phyloP scores from a whole-genome alignment of 2,113 vertebrate genomes.

The Campylomormyrus numenius region DNA sequence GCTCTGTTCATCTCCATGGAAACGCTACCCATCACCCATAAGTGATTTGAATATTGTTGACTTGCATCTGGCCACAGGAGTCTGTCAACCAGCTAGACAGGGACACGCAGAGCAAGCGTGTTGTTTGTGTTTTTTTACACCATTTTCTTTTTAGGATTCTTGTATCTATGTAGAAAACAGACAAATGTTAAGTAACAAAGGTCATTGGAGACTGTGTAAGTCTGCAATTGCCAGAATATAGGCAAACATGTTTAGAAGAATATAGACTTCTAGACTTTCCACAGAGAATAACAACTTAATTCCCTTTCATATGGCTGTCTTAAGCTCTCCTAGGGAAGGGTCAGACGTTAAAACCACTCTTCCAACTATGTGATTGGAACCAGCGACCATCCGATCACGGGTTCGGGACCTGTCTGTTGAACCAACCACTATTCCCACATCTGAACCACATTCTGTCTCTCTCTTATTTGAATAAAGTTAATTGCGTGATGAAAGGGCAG shows the following conservation, averaged over 20 bases:
- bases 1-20: not conserved
- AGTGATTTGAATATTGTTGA: not conserved
- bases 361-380: not conserved
- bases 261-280: not conserved
- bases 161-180: not conserved
- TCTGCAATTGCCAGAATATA: not conserved
- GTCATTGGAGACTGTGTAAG: not conserved
- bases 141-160: not conserved
- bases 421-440: not conserved
- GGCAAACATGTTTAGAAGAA: not conserved
- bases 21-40: constrained; percentile 1
- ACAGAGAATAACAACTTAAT: not conserved
- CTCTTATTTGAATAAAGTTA: not conserved
- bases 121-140: not conserved
- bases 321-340: not conserved
- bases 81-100: not conserved
- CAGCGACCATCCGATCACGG: not conserved
- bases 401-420: not conserved
- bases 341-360: not conserved
- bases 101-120: not conserved
- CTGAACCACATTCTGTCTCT: not conserved
- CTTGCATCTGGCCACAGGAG: not conserved
- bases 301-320: not conserved
- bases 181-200: not conserved
- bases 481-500: not conserved